phyloP scores from a whole-genome alignment of 2,888 invertebrate genomes.

The Embidobia sp. region DNA sequence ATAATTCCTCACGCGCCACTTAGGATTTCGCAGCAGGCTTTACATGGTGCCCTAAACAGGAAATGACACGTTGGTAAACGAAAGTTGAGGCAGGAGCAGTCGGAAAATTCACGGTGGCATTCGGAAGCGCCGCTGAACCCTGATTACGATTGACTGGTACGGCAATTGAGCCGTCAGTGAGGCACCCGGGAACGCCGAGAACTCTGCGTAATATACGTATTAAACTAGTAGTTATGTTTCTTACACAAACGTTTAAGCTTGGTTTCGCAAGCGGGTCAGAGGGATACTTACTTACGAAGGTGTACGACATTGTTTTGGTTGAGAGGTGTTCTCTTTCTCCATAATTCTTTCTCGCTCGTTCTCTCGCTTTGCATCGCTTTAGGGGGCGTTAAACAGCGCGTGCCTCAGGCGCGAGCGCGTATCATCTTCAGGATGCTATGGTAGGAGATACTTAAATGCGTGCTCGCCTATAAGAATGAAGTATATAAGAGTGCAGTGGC shows the following conservation, averaged over 20 bases:
- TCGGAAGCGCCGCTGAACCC: conserved; percentile 29
- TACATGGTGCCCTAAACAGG: conserved; percentile 35
- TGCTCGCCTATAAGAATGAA: conserved; percentile 63
- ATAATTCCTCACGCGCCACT: conserved; percentile 61
- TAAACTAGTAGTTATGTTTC: conserved; percentile 39
- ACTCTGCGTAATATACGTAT: conserved; percentile 25
- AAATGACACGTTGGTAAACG: conserved; percentile 29
- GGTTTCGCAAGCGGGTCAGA: conserved; percentile 79
- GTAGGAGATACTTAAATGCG: conserved; percentile 67
- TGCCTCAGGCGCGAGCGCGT: conserved; percentile 70
- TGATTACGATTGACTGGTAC: conserved; percentile 50
- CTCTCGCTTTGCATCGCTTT: conserved; percentile 65
- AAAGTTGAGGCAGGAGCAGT: background rate
- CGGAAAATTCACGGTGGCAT: conserved; percentile 13
- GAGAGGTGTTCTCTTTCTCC: conserved; percentile 68
- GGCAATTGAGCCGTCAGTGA: conserved; percentile 44
- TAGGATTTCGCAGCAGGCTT: too few relatives aligned
- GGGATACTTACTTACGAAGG: conserved; percentile 77
- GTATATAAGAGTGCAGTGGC: conserved; percentile 72
- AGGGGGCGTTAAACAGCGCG: conserved; percentile 80
- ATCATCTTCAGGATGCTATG: conserved; percentile 62
- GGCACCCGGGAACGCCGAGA: conserved; percentile 21
- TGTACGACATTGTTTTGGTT: conserved; percentile 79
- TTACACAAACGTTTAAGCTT: conserved; percentile 71
- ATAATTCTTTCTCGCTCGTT: conserved; percentile 30